Evolutionary conservation across 2,888 invertebrate species (phyloP), one percentile per base, ranked within the genome.

Genomic region (Cantharis flavilabris): DNA sequence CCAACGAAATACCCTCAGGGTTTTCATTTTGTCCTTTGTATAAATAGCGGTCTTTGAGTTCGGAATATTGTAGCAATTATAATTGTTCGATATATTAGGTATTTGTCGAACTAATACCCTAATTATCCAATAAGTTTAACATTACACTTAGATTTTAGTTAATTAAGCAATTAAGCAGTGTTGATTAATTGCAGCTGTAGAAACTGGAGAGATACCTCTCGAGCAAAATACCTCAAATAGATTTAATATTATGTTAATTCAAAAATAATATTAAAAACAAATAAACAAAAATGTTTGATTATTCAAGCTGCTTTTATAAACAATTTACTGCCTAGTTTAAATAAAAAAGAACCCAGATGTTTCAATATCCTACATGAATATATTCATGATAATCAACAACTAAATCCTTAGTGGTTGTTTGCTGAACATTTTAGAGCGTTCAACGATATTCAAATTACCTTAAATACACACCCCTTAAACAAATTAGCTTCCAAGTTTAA

Each of bases 351-450:
- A 49, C 30, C 63, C 49, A 70, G 72, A 67, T 65, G 73, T 73
- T 77, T 77, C 74, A 75, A 75, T 74, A 74, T 71, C 69, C 9
- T 69, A 33, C 74, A 77, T 74, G 75, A 74, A 77, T 77, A 74
- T 77, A 77, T 77, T 77, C 77, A 77, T 74, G 77, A 74, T 71
- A 77, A 77, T 71, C 74, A 77, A 77, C 64, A 77, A 76, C 70
- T 76, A 73, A 73, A 73, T 65, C 73, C 73, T 63, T 20, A 13
- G 49, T 33, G 71, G 63, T 63, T 73, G 73, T 73, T 75, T 71
- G 65, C 70, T 23, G 71, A 75, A 70, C 71, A 70, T 71, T 75
- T 75, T 75, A 75, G 70, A 62, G 33, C 62, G 62, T 26, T 75
- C 62, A 70, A 71, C 70, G 70, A 63, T 75, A 75, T 70, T 75